Percentiles rank a stretch among this genome's conserved stretches.
phyloP scores from a whole-genome alignment of 2,888 invertebrate species.

The Nymphalis polychloros region DNA sequence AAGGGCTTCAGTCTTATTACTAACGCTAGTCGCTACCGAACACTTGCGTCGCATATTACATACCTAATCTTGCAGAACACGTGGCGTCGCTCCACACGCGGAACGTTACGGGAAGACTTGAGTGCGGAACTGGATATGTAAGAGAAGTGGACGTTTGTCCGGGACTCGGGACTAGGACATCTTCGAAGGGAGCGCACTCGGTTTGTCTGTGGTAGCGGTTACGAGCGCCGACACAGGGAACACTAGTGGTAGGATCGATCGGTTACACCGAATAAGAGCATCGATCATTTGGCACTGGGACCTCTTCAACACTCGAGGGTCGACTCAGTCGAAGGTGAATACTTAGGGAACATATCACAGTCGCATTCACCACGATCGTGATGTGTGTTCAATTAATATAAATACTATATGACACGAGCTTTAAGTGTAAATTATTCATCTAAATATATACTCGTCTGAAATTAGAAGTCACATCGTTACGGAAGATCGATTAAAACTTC shows the following conservation, averaged over 20 bases:
- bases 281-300: constrained; percentile 2
- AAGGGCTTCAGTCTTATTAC: constrained; percentile 16
- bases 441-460: not conserved
- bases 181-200: not conserved
- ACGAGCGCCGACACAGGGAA: not conserved
- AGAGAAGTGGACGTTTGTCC: not conserved
- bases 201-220: too few species aligned
- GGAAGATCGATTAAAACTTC: constrained; percentile 1
- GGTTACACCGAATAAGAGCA: not conserved
- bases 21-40: not conserved
- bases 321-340: not conserved
- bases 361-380: constrained; percentile 15
- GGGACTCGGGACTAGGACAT: not conserved
- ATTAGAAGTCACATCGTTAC: not conserved
- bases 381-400: not conserved
- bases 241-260: constrained; percentile 1
- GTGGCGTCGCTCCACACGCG: not conserved
- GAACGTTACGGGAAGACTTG: not conserved
- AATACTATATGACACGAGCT: not conserved
- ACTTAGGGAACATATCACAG: constrained; percentile 12
- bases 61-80: not conserved
- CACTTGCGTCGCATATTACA: not conserved
- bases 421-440: not conserved
- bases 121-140: constrained; percentile 2
- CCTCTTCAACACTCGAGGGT: not conserved